Conservation (phyloP, 2,888 invertebrate species). For the Andrena minutula region DNA sequence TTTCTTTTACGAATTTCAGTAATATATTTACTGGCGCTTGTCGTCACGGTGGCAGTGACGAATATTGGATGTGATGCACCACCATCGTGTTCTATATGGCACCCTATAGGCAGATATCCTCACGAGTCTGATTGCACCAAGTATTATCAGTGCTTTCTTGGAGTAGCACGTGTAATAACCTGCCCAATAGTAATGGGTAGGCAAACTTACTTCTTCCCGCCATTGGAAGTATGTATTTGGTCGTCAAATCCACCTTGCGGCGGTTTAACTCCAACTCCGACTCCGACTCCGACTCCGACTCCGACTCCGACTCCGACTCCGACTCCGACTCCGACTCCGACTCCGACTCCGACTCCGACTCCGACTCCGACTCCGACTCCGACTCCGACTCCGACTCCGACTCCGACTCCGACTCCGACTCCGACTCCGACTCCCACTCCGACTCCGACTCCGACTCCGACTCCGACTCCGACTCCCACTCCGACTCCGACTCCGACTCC, state of each 20-base stretch:
- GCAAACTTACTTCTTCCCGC: background rate
- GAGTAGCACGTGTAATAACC: background rate
- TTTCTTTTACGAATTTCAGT: conserved; percentile 3
- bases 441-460: too few species aligned
- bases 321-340: too few species aligned
- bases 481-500: too few species aligned
- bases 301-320: background rate
- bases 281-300: background rate
- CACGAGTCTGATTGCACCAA: background rate
- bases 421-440: too few species aligned
- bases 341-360: too few species aligned
- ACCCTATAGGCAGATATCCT: background rate
- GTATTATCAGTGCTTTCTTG: background rate
- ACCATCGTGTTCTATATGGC: background rate
- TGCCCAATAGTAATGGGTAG: background rate
- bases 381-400: too few species aligned
- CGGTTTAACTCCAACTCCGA: background rate
- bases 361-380: too few species aligned
- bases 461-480: too few species aligned
- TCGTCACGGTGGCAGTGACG: background rate
- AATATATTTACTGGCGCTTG: background rate
- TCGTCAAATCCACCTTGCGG: background rate
- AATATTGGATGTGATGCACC: background rate
- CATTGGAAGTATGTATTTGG: rapidly evolving
- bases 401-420: too few species aligned